phyloP scores from a whole-genome alignment of 2,113 vertebrate species.

The Cyprinodon variegatus region DNA sequence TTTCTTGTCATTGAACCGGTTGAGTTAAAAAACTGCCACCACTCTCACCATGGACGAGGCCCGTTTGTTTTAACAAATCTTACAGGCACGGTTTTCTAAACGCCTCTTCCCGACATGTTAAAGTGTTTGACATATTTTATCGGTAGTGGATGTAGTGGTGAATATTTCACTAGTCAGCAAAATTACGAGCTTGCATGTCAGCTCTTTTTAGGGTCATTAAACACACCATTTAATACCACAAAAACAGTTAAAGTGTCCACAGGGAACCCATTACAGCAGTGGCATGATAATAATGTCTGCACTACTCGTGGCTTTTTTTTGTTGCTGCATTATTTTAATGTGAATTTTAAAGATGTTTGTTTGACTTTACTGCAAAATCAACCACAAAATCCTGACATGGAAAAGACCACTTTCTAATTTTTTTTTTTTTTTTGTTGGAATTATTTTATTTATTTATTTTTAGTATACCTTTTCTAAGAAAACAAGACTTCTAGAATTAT shows the following conservation, averaged over 20 bases:
- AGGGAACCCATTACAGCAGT: conserved; percentile 24
- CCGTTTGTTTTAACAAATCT: conserved; percentile 30
- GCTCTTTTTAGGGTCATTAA: conserved; percentile 47
- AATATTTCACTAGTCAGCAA: not conserved
- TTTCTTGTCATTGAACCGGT: conserved; percentile 14
- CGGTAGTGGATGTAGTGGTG: not conserved
- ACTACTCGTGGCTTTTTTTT: conserved; percentile 32
- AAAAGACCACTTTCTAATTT: not conserved
- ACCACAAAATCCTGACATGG: too few species aligned
- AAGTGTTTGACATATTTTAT: not conserved
- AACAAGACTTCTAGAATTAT: not conserved
- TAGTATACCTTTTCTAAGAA: not conserved
- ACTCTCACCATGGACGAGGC: conserved; percentile 26
- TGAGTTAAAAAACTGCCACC: conserved; percentile 37
- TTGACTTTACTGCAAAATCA: not conserved
- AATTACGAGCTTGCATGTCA: conserved; percentile 2
- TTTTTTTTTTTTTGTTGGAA: not conserved
- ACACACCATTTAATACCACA: conserved; percentile 52
- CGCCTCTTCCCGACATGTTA: not conserved
- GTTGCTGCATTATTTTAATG: conserved; percentile 5
- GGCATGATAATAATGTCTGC: conserved; percentile 15
- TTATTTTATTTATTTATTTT: not conserved
- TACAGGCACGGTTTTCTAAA: not conserved
- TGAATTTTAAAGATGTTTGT: not conserved
- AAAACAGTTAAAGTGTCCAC: conserved; percentile 24